Percentiles rank a stretch among this genome's conserved stretches.
These are phyloP conservation scores for Drosophila fulvimacula DNA, from an alignment of 2,888 invertebrate genomes.

Conservation along the genomic window DNA sequence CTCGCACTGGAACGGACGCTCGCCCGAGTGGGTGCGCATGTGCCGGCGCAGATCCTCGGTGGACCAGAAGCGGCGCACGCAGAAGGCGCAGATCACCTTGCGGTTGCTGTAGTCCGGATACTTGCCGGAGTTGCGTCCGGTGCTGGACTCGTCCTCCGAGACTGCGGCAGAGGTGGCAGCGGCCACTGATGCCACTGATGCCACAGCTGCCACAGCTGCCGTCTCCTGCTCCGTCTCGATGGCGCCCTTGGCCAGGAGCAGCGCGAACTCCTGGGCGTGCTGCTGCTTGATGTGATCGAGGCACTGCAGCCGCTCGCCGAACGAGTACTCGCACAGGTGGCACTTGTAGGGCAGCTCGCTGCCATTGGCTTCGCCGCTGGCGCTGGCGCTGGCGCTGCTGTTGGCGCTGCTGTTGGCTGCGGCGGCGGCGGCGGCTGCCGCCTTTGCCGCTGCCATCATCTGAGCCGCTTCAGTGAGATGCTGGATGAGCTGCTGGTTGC, in stretches of 20 bases:
- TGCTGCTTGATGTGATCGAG: constrained; percentile 91
- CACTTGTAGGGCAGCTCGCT: constrained; percentile 94
- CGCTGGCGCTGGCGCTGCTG: background rate
- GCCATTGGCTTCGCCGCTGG: constrained; percentile 11
- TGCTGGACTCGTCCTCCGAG: constrained; percentile 83
- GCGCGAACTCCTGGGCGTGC: constrained; percentile 92
- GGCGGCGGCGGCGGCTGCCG: constrained; percentile 6
- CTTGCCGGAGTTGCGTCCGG: constrained; percentile 85
- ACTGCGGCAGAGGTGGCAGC: constrained; percentile 84
- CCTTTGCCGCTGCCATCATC: constrained; percentile 37
- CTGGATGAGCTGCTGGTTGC: constrained; percentile 72
- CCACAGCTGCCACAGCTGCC: constrained; percentile 15
- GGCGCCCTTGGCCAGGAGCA: constrained; percentile 93
- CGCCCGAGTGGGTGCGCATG: constrained; percentile 97
- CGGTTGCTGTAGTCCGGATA: constrained; percentile 95
- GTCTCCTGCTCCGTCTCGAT: constrained; percentile 84
- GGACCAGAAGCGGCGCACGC: constrained; percentile 97
- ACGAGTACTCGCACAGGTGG: constrained; percentile 95
- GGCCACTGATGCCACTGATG: constrained; percentile 85
- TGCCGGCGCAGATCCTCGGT: constrained; percentile 96
- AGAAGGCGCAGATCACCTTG: constrained; percentile 96
- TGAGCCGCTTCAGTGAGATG: constrained; percentile 85
- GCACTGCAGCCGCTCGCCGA: constrained; percentile 91
- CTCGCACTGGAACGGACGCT: constrained; percentile 96
- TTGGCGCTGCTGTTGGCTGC: background rate